These are phyloP conservation scores for Palythoa heliodiscus DNA, from an alignment of 92 coral and sea anemone genomes.

Conservation along the genomic window DNA sequence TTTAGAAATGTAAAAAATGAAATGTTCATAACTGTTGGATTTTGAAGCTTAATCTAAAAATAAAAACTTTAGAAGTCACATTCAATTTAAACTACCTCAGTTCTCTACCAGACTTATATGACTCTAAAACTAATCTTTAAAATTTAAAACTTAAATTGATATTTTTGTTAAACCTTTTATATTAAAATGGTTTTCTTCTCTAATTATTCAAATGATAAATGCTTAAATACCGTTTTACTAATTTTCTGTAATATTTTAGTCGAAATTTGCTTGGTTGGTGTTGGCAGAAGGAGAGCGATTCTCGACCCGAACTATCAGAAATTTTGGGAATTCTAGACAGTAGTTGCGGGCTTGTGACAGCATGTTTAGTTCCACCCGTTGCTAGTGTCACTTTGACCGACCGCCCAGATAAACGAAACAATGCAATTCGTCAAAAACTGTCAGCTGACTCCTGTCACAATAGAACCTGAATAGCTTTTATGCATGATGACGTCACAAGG, in stretches of 20 bases:
- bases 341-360: constrained; percentile 55
- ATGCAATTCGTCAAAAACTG: not conserved
- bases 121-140: too few relatives aligned
- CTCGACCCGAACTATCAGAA: constrained; percentile 73
- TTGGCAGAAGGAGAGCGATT: constrained; percentile 66
- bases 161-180: too few relatives aligned
- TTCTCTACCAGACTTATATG: too few relatives aligned
- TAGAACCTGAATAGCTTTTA: not conserved
- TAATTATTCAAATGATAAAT: too few relatives aligned
- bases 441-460: not conserved
- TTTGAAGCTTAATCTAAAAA: too few relatives aligned
- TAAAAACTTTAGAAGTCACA: too few relatives aligned
- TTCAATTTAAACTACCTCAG: too few relatives aligned
- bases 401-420: constrained; percentile 15
- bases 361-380: constrained; percentile 64
- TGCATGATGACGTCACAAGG: too few relatives aligned
- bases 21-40: too few relatives aligned
- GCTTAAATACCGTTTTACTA: too few relatives aligned
- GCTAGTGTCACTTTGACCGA: constrained; percentile 69
- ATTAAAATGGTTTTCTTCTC: not conserved
- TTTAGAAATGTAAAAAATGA: too few relatives aligned
- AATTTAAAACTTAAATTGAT: too few relatives aligned
- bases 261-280: constrained; percentile 59
- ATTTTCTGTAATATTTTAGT: constrained; percentile 38
- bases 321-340: constrained; percentile 52